Conservation (phyloP, 2,888 invertebrate species). For the Listrodromus nycthemerus region DNA sequence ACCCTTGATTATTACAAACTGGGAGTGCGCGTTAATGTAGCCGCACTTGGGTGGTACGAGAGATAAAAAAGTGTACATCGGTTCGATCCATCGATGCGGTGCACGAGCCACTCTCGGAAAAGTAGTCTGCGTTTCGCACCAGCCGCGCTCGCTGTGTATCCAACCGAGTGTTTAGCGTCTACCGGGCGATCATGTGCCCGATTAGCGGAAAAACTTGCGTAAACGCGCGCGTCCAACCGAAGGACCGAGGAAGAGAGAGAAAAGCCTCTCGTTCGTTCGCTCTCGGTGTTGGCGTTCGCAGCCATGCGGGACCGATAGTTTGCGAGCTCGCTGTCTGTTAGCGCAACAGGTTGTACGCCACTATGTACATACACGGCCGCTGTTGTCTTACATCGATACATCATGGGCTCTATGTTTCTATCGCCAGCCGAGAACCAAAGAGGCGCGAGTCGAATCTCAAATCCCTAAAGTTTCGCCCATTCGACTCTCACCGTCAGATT, state of each 20-base stretch:
- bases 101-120: conserved; percentile 46
- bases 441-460: not conserved
- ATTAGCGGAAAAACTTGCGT: conserved; percentile 79
- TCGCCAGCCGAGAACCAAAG: not conserved
- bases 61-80: not conserved
- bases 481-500: not conserved
- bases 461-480: not conserved
- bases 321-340: conserved; percentile 70
- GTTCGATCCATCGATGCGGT: not conserved
- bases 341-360: conserved; percentile 62
- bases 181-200: conserved; percentile 78
- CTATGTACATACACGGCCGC: conserved; percentile 20
- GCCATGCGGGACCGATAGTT: conserved; percentile 68
- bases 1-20: not conserved
- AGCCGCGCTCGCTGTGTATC: conserved; percentile 17
- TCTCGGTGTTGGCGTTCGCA: conserved; percentile 68
- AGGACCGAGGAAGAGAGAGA: conserved; percentile 9
- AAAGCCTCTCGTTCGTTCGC: not conserved
- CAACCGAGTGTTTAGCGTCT: conserved; percentile 73
- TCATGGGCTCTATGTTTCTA: conserved; percentile 42
- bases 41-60: not conserved
- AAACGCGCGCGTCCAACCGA: conserved; percentile 72
- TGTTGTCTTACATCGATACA: conserved; percentile 41
- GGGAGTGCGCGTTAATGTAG: not conserved
- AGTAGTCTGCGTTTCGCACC: conserved; percentile 29